These are phyloP conservation scores for Boulengerochromis microlepis DNA, from an alignment of 2,113 vertebrate species.

Conservation along the genomic window DNA sequence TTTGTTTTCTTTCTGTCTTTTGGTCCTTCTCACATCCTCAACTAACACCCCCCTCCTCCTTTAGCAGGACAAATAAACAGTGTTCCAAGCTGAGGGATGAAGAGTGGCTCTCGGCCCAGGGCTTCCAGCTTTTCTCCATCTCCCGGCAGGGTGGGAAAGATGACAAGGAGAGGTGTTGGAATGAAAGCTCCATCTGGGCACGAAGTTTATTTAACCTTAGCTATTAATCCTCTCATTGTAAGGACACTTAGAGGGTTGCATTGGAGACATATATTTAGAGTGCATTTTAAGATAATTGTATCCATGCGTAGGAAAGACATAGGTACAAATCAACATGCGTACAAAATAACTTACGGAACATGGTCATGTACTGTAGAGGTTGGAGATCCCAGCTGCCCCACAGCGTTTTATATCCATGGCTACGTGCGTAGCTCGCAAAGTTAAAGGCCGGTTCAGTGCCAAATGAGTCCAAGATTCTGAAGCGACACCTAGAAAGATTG, in stretches of 20 bases:
- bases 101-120: constrained; percentile 11
- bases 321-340: neutral
- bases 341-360: constrained; percentile 67
- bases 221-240: constrained; percentile 32
- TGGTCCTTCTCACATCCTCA: neutral
- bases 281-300: neutral
- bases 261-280: neutral
- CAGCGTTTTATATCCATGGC: constrained; percentile 54
- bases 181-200: constrained; percentile 41
- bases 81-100: constrained; percentile 11
- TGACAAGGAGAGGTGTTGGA: constrained; percentile 51
- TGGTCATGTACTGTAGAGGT: constrained; percentile 71
- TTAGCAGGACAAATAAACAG: constrained; percentile 61
- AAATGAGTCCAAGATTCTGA: constrained; percentile 71
- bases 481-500: constrained; percentile 53
- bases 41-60: constrained; percentile 5
- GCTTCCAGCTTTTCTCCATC: constrained; percentile 53
- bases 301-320: neutral
- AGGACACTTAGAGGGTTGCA: neutral
- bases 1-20: neutral
- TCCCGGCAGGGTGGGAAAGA: constrained; percentile 25
- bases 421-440: constrained; percentile 50
- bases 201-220: constrained; percentile 46
- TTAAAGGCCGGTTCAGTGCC: constrained; percentile 72
- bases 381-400: constrained; percentile 72